Conservation (phyloP, 2,113 vertebrate species). For the Sylvietta virens region DNA sequence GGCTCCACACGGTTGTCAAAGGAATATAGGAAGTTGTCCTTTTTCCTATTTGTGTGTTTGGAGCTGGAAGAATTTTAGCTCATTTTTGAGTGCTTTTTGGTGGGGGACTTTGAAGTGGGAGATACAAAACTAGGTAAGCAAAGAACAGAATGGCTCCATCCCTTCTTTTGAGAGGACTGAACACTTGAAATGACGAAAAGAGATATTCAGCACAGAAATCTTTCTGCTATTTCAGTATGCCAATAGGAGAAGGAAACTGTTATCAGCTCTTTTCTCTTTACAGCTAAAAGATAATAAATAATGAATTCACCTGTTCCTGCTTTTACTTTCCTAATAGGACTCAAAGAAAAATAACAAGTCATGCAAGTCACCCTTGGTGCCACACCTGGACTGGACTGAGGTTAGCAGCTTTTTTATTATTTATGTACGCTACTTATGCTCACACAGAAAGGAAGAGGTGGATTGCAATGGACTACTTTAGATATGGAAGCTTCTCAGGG, state of each 20-base stretch:
- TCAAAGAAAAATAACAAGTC: background rate
- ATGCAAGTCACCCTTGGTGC: background rate
- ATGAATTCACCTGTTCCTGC: background rate
- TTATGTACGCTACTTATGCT: background rate
- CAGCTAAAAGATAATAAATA: background rate
- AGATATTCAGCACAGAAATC: background rate
- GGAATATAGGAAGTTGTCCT: background rate
- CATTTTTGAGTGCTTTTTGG: background rate
- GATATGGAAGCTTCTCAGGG: background rate
- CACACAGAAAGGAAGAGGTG: background rate
- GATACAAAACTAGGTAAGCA: background rate
- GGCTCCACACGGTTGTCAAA: background rate
- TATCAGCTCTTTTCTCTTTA: background rate
- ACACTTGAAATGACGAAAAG: background rate
- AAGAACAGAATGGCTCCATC: background rate
- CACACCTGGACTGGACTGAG: background rate
- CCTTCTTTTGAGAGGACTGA: background rate
- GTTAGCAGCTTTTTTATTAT: background rate
- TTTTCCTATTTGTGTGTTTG: background rate
- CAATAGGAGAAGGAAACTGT: background rate
- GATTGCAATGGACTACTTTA: background rate
- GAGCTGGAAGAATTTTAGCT: background rate
- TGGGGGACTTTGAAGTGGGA: background rate
- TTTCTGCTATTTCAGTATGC: background rate
- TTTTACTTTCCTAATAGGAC: background rate